A percentile compares a stretch with the other conserved stretches of the same genome.
These are phyloP conservation scores for Metopolophium dirhodum DNA, from an alignment of 1,140 invertebrate genomes.

Conservation along the genomic window DNA sequence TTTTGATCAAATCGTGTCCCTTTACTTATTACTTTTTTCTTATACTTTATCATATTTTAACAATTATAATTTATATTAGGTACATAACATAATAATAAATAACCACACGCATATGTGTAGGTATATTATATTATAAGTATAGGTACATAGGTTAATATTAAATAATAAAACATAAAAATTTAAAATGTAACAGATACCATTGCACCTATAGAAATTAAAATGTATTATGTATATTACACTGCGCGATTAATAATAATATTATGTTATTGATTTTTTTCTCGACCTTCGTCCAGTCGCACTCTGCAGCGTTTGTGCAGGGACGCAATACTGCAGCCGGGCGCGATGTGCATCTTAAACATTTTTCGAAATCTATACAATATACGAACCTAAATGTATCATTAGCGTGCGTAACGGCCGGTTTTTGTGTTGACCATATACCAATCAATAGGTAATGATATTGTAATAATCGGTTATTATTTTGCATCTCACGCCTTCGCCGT, in stretches of 20 bases:
- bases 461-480: not conserved
- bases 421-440: not conserved
- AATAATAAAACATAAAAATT: too few species aligned
- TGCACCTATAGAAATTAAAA: not conserved
- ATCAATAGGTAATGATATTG: not conserved
- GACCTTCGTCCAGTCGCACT: not conserved
- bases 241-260: not conserved
- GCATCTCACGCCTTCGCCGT: not conserved
- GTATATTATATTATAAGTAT: too few species aligned
- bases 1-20: not conserved
- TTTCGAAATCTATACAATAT: not conserved
- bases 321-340: not conserved
- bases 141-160: too few species aligned
- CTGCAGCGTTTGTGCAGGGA: not conserved
- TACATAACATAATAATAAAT: not conserved
- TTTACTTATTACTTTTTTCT: too few species aligned
- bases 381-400: not conserved
- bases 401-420: not conserved
- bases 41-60: not conserved
- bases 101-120: too few species aligned
- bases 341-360: not conserved
- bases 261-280: not conserved
- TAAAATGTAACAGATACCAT: too few species aligned
- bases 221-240: not conserved
- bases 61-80: not conserved